phyloP scores from a whole-genome alignment of 2,797 vertebrate species.

The Eidolon dupreanum region DNA sequence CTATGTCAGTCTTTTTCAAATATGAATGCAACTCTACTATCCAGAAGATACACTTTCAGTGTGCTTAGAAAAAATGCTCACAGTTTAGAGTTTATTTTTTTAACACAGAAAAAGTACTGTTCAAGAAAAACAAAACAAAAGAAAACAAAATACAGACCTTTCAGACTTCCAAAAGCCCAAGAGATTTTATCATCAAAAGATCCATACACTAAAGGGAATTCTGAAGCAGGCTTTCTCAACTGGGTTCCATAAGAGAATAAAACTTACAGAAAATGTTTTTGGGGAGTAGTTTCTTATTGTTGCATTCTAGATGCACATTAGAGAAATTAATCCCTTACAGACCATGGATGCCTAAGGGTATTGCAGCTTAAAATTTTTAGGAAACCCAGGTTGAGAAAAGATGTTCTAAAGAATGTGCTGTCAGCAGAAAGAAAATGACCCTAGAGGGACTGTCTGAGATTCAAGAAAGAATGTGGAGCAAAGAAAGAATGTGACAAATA shows the following conservation, averaged over 20 bases:
- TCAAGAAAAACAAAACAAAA: neutral
- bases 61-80: neutral
- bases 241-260: neutral
- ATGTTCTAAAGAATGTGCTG: neutral
- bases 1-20: neutral
- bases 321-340: neutral
- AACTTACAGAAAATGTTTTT: neutral
- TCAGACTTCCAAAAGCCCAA: neutral
- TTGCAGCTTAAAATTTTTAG: neutral
- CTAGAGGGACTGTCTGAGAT: neutral
- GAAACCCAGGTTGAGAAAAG: neutral
- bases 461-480: neutral
- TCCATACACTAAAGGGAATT: neutral
- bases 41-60: neutral
- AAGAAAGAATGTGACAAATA: neutral
- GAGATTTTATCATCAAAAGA: neutral
- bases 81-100: neutral
- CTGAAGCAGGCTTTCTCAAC: neutral
- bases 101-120: neutral
- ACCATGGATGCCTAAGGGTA: neutral
- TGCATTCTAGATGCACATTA: neutral
- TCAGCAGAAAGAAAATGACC: neutral
- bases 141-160: neutral
- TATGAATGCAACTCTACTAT: neutral
- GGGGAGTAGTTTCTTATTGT: neutral